Conservation (phyloP, 2,888 invertebrate genomes). For the Synanthedon formicaeformis region DNA sequence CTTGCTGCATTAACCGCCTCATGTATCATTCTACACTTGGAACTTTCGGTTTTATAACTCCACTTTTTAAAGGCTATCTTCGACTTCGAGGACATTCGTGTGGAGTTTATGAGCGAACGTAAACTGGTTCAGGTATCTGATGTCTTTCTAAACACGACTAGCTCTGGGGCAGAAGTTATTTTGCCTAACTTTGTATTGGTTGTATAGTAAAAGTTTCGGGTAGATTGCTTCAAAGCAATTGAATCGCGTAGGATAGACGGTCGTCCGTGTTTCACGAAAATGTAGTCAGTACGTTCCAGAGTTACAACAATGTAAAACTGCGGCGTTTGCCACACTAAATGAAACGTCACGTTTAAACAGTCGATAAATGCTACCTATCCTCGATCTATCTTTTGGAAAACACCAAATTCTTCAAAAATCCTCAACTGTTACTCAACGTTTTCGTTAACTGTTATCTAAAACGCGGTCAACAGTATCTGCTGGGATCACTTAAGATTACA, state of each 20-base stretch:
- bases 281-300: not conserved
- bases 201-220: not conserved
- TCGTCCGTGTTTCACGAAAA: not conserved
- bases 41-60: constrained; percentile 42
- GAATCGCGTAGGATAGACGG: not conserved
- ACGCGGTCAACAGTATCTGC: not conserved
- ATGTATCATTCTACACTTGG: constrained; percentile 35
- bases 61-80: constrained; percentile 6
- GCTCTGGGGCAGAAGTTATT: not conserved
- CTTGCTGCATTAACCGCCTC: constrained; percentile 53
- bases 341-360: not conserved
- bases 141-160: not conserved
- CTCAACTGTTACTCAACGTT: not conserved
- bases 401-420: not conserved
- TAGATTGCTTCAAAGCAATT: not conserved
- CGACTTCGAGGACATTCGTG: not conserved
- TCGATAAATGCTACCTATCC: not conserved
- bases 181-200: not conserved
- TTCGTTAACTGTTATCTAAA: not conserved
- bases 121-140: constrained; percentile 12
- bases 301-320: not conserved
- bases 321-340: not conserved
- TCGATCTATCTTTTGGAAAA: not conserved
- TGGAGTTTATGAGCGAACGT: constrained; percentile 24
- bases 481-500: not conserved